Evolutionary conservation across 30 jellyfish, hydroid and myxozoan species (phyloP).

Genomic region (Sanderia malayensis): DNA sequence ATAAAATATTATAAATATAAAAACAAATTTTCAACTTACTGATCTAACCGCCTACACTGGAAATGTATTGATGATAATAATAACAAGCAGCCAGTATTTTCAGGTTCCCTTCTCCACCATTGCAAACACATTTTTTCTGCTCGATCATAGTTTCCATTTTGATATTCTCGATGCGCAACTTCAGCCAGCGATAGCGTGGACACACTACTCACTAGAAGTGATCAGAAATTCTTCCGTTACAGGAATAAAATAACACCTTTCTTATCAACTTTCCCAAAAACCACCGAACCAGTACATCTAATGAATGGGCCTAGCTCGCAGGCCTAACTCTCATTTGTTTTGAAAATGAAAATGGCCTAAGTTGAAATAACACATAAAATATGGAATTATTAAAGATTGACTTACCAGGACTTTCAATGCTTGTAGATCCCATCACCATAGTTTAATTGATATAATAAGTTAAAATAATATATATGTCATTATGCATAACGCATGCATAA

Average conservation of each 20-base stretch:
- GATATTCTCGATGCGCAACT: constrained; percentile 96
- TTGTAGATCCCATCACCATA: constrained; percentile 96
- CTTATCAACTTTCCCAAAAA: no score
- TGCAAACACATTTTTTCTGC: constrained; percentile 97
- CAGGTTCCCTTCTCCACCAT: constrained; percentile 99
- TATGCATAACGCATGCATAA: no score
- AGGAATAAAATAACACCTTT: no score
- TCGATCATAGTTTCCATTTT: constrained; percentile 91
- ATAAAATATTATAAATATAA: no score
- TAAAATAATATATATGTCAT: no score
- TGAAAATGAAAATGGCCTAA: neutral
- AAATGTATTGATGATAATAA: constrained; percentile 93
- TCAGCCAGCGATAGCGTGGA: constrained; percentile 93
- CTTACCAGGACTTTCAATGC: constrained; percentile 84
- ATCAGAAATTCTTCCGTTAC: no score
- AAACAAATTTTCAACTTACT: constrained; percentile 52
- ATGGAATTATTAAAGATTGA: neutral
- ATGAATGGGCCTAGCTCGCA: neutral
- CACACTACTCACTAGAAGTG: constrained; percentile 65
- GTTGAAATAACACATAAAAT: neutral
- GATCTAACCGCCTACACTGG: constrained; percentile 93
- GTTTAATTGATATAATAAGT: neutral
- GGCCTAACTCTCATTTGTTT: no score
- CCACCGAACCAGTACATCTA: neutral
- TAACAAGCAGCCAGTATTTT: constrained; percentile 92